Percentiles rank a stretch among this genome's conserved stretches.
Conservation (phyloP, 2,888 invertebrate genomes). For the Hyposoter dolosus region DNA sequence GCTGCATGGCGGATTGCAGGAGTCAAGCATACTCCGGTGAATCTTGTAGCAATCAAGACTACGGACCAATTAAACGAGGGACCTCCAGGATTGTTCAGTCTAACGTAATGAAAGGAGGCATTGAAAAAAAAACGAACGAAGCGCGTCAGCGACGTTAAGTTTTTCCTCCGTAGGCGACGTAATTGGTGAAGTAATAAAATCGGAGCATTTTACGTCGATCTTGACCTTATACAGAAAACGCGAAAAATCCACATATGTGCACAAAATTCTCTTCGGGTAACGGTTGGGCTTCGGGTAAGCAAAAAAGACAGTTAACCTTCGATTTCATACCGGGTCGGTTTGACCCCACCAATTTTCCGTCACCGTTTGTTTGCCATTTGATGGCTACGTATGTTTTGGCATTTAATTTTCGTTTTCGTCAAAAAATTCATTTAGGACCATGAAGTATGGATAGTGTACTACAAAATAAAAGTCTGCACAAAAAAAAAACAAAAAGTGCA, state of each 20-base stretch:
- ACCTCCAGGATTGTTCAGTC: conserved; percentile 34
- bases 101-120: conserved; percentile 1
- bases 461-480: too few relatives aligned
- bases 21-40: conserved; percentile 17
- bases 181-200: conserved; percentile 60
- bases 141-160: conserved; percentile 24
- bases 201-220: conserved; percentile 40
- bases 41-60: conserved; percentile 60
- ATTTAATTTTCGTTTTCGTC: too few relatives aligned
- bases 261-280: conserved; percentile 12
- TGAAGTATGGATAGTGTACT: too few relatives aligned
- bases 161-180: conserved; percentile 51
- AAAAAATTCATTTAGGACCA: too few relatives aligned
- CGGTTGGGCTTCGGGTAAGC: neutral
- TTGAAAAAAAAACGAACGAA: neutral
- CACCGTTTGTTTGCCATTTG: too few relatives aligned
- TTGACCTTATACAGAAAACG: conserved; percentile 35
- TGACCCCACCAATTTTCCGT: too few relatives aligned
- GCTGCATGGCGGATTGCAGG: conserved; percentile 4
- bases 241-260: conserved; percentile 16
- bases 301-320: too few relatives aligned
- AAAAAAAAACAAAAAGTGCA: too few relatives aligned
- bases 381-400: too few relatives aligned
- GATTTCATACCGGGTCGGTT: too few relatives aligned
- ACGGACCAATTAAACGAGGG: conserved; percentile 62